These are phyloP conservation scores for Hydrotaea cyrtoneurina DNA, from an alignment of 2,888 invertebrate species.

Conservation along the genomic window DNA sequence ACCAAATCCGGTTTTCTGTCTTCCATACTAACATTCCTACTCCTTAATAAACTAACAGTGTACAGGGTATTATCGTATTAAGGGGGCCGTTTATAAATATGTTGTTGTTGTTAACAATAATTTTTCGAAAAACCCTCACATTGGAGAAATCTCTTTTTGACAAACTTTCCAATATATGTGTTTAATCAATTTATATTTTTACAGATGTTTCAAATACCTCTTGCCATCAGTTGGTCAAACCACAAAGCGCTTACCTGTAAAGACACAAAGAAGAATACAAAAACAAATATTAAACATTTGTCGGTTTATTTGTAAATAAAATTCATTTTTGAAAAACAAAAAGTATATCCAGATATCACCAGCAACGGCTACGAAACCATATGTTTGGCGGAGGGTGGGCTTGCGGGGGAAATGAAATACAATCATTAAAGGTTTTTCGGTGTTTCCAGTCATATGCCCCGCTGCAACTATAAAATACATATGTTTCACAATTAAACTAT, in stretches of 20 bases:
- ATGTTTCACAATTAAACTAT: conserved; percentile 18
- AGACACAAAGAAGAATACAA: conserved; percentile 41
- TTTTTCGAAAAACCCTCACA: too few relatives aligned
- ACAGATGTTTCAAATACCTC: conserved; percentile 4
- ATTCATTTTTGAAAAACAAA: not conserved
- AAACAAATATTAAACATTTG: conserved; percentile 27
- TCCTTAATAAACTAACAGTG: too few relatives aligned
- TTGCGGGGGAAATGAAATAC: not conserved
- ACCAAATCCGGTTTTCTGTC: too few relatives aligned
- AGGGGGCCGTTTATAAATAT: too few relatives aligned
- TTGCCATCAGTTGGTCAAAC: not conserved
- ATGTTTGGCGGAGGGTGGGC: conserved; percentile 7
- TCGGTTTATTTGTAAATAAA: not conserved
- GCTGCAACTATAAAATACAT: conserved; percentile 17
- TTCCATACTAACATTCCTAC: too few relatives aligned
- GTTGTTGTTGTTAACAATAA: too few relatives aligned
- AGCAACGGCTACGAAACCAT: conserved; percentile 50
- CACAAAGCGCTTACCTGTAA: conserved; percentile 57
- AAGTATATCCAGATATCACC: not conserved
- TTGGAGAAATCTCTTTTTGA: too few relatives aligned
- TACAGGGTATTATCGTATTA: too few relatives aligned
- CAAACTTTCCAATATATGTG: too few relatives aligned
- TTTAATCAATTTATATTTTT: too few relatives aligned
- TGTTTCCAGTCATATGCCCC: not conserved
- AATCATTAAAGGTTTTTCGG: not conserved